Evolutionary conservation across 2,797 vertebrate genomes (phyloP), one percentile per base, ranked within the genome.

Genomic region (Rhodeus uyekii): DNA sequence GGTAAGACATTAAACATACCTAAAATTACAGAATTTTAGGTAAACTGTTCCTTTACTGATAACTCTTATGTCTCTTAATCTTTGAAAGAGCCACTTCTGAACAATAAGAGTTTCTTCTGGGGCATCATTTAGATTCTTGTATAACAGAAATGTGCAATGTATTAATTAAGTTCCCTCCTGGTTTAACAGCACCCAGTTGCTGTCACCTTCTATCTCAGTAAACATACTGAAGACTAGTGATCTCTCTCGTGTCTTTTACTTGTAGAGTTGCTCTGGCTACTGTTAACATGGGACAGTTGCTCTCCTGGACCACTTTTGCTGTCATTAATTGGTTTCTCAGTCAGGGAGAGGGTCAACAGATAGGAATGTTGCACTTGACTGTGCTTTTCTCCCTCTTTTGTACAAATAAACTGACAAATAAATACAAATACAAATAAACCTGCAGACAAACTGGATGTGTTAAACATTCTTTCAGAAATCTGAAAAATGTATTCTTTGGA

Each of bases 241-340:
- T 48, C 42, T 71, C 27, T 32, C 3, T 19, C 53, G 32, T n/a
- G 53, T 81, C 77, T 75, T 75, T 84, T 42, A 74, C 19, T 68
- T 55, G 18, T 14, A 38, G n/a, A n/a, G n/a, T n/a, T 79, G 48
- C 83, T 86, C 61, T 69, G 72, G 48, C 12, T 60, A 7, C 24
- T 60, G 58, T 29, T 60, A 60, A 60, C 55, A 82, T 80, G 39
- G 42, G 77, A 64, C 13, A 60, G 27, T 27, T 42, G 50, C 86
- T 85, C 76, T 50, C 67, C 55, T 68, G 76, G 78, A 61, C 68
- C 63, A 65, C 34, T 55, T 83, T 69, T 68, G 34, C 34, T 86
- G 80, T 77, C 85, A 84, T 86, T 85, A 86, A 86, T 84, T 76
- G 72, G 76, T 83, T 87, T 84, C 79, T 86, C 76, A 86, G 84